A percentile compares a stretch with the other conserved stretches of the same genome.
phyloP scores from a whole-genome alignment of 2,113 vertebrate species.

The Rhynchomys soricoides region DNA sequence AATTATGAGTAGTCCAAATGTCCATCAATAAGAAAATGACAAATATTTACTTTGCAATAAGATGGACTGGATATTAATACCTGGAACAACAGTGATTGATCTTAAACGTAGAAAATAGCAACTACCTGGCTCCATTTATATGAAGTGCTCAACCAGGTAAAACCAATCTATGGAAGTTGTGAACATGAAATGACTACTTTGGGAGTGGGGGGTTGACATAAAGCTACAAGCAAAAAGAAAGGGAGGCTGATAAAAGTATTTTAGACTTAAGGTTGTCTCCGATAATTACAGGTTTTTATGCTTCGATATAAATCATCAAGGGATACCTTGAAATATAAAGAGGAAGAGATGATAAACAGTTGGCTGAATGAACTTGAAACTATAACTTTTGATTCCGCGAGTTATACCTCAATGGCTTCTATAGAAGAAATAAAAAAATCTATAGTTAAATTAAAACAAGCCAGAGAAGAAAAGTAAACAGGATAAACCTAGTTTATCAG shows the following conservation, averaged over 20 bases:
- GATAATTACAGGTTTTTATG: conserved; percentile 40
- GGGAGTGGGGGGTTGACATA: not conserved
- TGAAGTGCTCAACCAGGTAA: conserved; percentile 16
- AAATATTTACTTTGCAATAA: not conserved
- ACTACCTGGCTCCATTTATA: not conserved
- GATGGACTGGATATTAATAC: not conserved
- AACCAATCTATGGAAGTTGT: not conserved
- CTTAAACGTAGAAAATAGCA: not conserved
- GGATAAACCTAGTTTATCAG: not conserved
- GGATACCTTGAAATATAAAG: not conserved
- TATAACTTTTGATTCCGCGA: conserved; percentile 24
- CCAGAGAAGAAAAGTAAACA: conserved; percentile 39
- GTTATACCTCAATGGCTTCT: conserved; percentile 33
- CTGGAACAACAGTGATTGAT: not conserved
- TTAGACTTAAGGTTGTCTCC: not conserved
- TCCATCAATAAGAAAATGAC: not conserved
- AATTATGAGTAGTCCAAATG: not conserved
- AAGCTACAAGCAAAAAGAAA: not conserved
- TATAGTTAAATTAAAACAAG: conserved; percentile 28
- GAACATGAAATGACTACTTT: not conserved
- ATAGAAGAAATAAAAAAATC: conserved; percentile 36
- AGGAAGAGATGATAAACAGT: conserved; percentile 1
- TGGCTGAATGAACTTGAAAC: conserved; percentile 46
- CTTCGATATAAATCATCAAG: not conserved
- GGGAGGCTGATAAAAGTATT: not conserved